Conservation (phyloP, 2,797 vertebrate genomes). For the Alcedo quadribrachys region DNA sequence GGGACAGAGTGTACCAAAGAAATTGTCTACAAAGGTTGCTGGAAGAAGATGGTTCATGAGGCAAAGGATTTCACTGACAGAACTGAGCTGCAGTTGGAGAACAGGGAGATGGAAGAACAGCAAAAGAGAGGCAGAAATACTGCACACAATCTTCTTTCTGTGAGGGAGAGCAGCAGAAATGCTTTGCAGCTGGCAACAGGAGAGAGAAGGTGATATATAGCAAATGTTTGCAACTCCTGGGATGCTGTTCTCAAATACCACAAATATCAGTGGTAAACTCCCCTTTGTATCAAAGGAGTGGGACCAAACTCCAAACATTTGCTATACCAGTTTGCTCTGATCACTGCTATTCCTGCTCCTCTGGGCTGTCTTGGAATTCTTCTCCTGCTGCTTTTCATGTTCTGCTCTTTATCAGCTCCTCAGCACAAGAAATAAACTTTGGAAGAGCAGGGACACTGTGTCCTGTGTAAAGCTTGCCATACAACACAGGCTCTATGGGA, state of each 20-base stretch:
- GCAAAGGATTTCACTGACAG: neutral
- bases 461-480: neutral
- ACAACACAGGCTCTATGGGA: neutral
- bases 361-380: neutral
- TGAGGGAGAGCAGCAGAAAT: neutral
- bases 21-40: neutral
- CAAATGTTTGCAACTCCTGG: neutral
- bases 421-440: neutral
- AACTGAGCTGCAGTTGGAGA: neutral
- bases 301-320: neutral
- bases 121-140: neutral
- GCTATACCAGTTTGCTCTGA: neutral
- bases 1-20: neutral
- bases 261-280: neutral
- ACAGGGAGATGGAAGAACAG: neutral
- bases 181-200: neutral
- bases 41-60: neutral
- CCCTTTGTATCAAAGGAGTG: neutral
- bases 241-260: neutral
- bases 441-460: neutral
- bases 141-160: neutral
- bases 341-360: neutral
- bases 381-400: neutral
- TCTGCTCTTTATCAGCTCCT: neutral
- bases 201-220: neutral